Conservation (phyloP, 2,113 vertebrate genomes). For the Nettapus auritus region DNA sequence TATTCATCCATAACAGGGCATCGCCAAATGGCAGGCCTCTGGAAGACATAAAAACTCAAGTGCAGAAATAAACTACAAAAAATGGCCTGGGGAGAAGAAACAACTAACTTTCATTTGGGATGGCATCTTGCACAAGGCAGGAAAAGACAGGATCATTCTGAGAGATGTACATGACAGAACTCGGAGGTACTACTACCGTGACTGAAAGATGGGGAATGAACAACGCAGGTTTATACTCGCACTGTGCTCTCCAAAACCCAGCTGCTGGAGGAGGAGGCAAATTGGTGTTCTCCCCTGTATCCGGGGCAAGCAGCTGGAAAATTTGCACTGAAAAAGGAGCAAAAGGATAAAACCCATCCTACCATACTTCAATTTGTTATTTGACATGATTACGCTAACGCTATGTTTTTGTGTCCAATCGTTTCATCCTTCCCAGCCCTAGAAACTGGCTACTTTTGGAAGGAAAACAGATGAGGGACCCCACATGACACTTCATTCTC, state of each 20-base stretch:
- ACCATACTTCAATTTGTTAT: not conserved
- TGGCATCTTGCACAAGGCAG: not conserved
- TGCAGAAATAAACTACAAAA: not conserved
- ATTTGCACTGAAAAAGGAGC: not conserved
- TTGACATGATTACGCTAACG: not conserved
- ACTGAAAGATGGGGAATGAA: not conserved
- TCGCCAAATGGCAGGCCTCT: not conserved
- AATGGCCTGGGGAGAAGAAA: not conserved
- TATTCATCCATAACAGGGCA: not conserved
- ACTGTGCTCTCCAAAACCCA: not conserved
- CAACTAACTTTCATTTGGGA: not conserved
- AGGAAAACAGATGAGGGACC: slow-evolving; percentile 35
- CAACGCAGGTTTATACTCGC: not conserved
- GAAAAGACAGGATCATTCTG: not conserved
- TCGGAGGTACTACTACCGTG: not conserved
- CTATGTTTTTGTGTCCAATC: not conserved
- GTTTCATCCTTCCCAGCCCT: not conserved
- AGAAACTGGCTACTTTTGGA: slow-evolving; percentile 31
- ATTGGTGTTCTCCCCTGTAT: not conserved
- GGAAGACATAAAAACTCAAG: not conserved
- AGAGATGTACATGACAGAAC: not conserved
- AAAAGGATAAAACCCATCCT: not conserved
- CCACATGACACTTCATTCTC: slow-evolving; percentile 20
- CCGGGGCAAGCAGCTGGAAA: not conserved
- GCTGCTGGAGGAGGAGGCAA: not conserved